These are phyloP conservation scores for Lamprotornis superbus DNA, from an alignment of 2,113 vertebrate species.

Conservation along the genomic window DNA sequence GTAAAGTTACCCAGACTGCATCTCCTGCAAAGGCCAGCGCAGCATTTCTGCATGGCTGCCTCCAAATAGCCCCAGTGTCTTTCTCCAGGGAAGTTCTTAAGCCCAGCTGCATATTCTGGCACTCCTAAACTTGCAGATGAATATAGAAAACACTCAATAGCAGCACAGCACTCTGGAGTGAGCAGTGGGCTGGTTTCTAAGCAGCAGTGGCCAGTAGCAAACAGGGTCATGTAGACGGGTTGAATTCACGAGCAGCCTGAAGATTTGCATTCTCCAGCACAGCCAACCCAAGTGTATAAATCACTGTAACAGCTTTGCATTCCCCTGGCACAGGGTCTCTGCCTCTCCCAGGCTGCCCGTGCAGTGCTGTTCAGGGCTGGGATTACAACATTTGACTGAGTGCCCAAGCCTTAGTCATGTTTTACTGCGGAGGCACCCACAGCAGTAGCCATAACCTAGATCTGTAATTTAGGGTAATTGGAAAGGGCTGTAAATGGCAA, in stretches of 20 bases:
- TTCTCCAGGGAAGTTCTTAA: not conserved
- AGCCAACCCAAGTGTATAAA: not conserved
- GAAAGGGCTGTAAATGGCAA: not conserved
- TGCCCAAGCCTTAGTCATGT: not conserved
- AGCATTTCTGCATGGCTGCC: not conserved
- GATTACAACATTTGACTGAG: not conserved
- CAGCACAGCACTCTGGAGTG: not conserved
- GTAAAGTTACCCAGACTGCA: not conserved
- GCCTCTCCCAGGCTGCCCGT: not conserved
- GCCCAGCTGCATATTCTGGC: not conserved
- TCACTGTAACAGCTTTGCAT: not conserved
- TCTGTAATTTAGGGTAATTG: not conserved
- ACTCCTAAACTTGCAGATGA: not conserved
- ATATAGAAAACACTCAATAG: rapidly evolving
- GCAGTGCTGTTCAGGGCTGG: not conserved
- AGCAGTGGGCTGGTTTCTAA: not conserved
- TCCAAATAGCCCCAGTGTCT: not conserved
- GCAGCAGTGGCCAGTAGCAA: not conserved
- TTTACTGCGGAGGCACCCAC: not conserved
- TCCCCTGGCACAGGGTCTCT: not conserved
- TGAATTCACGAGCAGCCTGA: not conserved
- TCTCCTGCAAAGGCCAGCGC: not conserved
- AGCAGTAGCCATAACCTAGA: not conserved
- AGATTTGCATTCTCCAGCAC: not conserved
- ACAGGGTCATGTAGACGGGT: rapidly evolving